Percentiles rank a stretch among this genome's conserved stretches.
Conservation (phyloP, 2,797 vertebrate species). For the Hydrophis major region DNA sequence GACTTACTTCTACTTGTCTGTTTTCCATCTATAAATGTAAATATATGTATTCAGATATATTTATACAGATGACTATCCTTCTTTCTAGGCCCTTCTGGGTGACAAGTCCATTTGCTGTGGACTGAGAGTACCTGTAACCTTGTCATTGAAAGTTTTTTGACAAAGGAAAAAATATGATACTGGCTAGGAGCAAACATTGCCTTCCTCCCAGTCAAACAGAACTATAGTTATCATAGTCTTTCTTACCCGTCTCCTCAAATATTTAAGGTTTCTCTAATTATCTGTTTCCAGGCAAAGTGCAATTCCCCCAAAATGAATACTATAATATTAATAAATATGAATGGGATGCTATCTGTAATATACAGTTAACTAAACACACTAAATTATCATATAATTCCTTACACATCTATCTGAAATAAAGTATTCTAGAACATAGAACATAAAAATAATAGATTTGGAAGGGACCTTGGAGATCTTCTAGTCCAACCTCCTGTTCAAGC, state of each 20-base stretch:
- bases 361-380: not conserved
- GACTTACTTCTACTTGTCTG: not conserved
- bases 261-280: not conserved
- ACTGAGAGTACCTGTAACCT: not conserved
- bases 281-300: not conserved
- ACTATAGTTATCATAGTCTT: not conserved
- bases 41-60: not conserved
- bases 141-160: not conserved
- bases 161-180: not conserved
- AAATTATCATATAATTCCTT: not conserved
- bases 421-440: not conserved
- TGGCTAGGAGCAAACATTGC: not conserved
- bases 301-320: not conserved
- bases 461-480: not conserved
- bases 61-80: not conserved
- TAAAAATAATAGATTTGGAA: not conserved
- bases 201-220: not conserved
- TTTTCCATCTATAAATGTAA: not conserved
- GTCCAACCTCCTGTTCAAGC: not conserved
- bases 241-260: not conserved
- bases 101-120: not conserved
- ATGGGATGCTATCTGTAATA: not conserved
- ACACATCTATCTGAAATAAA: not conserved
- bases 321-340: not conserved
- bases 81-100: not conserved